Base-by-base conservation (phyloP, 2,888 invertebrate species). In the Tortricodes alternella region DNA sequence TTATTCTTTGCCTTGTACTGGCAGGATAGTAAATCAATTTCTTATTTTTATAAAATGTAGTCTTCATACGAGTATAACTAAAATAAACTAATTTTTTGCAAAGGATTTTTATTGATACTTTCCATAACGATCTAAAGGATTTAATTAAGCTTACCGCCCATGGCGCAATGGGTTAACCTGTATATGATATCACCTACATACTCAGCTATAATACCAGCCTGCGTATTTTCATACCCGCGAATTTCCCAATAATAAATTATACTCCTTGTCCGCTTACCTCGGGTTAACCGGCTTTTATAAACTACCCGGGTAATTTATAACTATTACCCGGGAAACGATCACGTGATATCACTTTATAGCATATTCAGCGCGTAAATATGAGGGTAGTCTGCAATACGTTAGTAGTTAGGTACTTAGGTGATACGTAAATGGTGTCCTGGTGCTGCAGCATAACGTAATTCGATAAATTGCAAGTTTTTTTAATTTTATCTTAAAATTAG, bases 201-300 rank as follows among this genome's bases (percentile, higher is more conserved):
- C 4, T 6, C 8, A 43, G 46, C 46, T 35, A 35, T n/a, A 39
- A 44, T 52, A 46, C 53, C 46, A 71, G 77, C 81, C 85, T 87
- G 84, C 83, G 83, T 80, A 89, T 84, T 56, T 56, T 56, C 56
- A 79, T 82, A 80, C 68, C 71, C 84, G 84, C 83, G 83, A 87
- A 83, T 85, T 88, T 85, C 76, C 82, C 82, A 83, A 87, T 88
- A 88, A 89, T 91, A 91, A 91, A 90, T 91, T 88, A 90, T 78
- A 77, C 80, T 79, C 78, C 85, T 83, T 87, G 89, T 88, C 87
- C 88, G 85, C 87, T 86, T 88, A 89, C 89, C 89, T 87, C 85
- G 85, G 88, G 89, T 88, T 89, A 89, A 90, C 89, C 87, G 89
- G 89, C 89, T 89, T 89, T 90, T 90, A 90, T 90, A 90, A 90